These are phyloP conservation scores for Speoplatyrhinus poulsoni DNA, from an alignment of 2,113 vertebrate genomes.

Conservation along the genomic window DNA sequence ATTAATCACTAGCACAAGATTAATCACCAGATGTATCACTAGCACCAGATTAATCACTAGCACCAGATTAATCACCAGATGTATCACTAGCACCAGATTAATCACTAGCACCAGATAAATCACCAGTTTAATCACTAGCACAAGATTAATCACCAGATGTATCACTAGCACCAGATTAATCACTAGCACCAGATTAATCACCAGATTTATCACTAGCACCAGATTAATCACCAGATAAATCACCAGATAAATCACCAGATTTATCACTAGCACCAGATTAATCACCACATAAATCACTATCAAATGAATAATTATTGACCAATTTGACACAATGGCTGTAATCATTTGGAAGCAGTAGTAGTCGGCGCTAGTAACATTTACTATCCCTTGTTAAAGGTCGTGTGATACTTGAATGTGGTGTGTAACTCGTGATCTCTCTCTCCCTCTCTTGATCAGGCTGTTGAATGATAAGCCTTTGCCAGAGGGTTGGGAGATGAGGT, in stretches of 20 bases:
- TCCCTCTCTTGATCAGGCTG: conserved; percentile 71
- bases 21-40: too few species aligned
- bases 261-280: background rate
- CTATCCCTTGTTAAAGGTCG: too few species aligned
- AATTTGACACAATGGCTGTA: too few species aligned
- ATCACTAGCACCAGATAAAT: too few species aligned
- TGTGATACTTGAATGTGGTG: conserved; percentile 2
- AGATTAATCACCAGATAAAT: background rate
- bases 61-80: background rate
- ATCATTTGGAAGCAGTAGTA: too few species aligned
- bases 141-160: background rate
- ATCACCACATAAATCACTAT: background rate
- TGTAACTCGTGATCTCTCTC: background rate
- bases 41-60: too few species aligned
- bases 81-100: background rate
- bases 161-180: too few species aligned
- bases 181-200: background rate
- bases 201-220: too few species aligned
- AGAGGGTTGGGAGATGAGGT: conserved; percentile 99
- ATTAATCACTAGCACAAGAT: background rate
- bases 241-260: background rate
- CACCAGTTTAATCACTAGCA: background rate
- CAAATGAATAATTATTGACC: background rate
- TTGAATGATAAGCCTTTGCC: conserved; percentile 97
- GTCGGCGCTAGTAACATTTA: too few species aligned